A percentile compares a stretch with the other conserved stretches of the same genome.
Conservation (phyloP, 2,888 invertebrate species). For the Cephus sareptanus region DNA sequence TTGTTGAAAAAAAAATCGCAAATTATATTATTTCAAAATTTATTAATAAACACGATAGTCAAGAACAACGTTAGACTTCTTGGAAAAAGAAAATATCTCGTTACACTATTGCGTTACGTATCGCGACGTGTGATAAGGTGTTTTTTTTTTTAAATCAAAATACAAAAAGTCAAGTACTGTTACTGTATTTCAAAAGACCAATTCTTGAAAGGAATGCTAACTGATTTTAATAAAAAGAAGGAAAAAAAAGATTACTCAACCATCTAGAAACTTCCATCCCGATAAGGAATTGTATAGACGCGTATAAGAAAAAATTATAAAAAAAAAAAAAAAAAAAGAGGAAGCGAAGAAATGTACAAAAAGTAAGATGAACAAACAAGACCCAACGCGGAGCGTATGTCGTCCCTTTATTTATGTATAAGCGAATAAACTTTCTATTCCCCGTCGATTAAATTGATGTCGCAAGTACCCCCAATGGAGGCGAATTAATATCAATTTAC, state of each 20-base stretch:
- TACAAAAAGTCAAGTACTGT: neutral
- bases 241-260: too few species aligned
- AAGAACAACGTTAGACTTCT: neutral
- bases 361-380: neutral
- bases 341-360: neutral
- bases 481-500: constrained; percentile 16
- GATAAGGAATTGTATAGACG: neutral
- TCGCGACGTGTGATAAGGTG: neutral
- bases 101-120: neutral
- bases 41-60: neutral
- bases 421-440: constrained; percentile 14
- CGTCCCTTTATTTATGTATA: neutral
- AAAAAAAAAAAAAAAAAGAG: neutral
- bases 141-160: neutral
- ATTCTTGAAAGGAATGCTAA: too few species aligned
- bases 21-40: neutral
- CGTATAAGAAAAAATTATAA: neutral
- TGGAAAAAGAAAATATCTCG: neutral
- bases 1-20: neutral
- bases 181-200: neutral
- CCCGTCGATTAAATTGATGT: constrained; percentile 7
- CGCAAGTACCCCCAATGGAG: constrained; percentile 10
- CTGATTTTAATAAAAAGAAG: too few species aligned
- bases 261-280: neutral
- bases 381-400: neutral